phyloP scores from a whole-genome alignment of 2,797 vertebrate species.

The Rhinoraja longicauda region DNA sequence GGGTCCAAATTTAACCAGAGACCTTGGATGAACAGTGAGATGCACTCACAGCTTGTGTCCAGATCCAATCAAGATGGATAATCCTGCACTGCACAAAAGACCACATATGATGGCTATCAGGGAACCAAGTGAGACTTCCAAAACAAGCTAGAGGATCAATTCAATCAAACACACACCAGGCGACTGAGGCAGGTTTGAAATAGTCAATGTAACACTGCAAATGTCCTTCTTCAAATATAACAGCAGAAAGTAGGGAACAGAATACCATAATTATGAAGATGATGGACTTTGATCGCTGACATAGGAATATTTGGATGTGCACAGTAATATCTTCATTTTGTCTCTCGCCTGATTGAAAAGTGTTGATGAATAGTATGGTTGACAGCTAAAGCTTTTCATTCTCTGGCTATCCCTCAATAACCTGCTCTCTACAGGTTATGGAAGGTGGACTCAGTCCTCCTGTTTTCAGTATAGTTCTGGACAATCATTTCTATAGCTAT shows the following conservation, averaged over 20 bases:
- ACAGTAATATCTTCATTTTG: neutral
- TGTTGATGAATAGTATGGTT: neutral
- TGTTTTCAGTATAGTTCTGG: neutral
- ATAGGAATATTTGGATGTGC: neutral
- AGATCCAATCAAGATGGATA: too few species aligned
- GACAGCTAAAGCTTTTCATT: neutral
- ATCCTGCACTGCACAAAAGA: too few species aligned
- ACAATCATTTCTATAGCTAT: too few species aligned
- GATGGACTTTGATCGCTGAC: neutral
- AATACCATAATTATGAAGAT: neutral
- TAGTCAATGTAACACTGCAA: neutral
- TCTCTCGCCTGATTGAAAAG: neutral
- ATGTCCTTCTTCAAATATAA: neutral
- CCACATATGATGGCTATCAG: too few species aligned
- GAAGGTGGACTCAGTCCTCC: neutral
- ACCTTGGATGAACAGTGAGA: too few species aligned
- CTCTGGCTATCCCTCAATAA: neutral
- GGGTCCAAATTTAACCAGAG: too few species aligned
- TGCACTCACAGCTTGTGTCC: too few species aligned
- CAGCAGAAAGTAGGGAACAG: neutral
- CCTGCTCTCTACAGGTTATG: neutral
- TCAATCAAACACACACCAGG: too few species aligned
- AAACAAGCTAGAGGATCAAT: too few species aligned
- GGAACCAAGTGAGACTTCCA: too few species aligned
- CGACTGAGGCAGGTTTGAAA: neutral